Percentiles rank a stretch among this genome's conserved stretches.
phyloP scores from a whole-genome alignment of 2,888 invertebrate genomes.

The Sphecodes monilicornis region DNA sequence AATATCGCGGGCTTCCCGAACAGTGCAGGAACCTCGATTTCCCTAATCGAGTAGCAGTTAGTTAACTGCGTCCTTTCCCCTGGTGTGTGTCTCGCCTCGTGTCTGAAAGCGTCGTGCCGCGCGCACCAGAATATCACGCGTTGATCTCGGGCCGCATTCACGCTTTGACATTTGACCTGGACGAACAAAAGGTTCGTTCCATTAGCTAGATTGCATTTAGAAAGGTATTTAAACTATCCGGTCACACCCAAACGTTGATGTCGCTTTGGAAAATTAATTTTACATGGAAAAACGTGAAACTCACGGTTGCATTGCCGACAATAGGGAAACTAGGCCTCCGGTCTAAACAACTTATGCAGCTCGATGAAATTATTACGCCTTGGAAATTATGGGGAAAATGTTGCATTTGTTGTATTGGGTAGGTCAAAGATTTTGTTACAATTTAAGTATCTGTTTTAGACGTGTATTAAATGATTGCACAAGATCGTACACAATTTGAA shows the following conservation, averaged over 20 bases:
- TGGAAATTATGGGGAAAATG: background rate
- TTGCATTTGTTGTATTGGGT: background rate
- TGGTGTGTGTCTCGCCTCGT: slow-evolving; percentile 23
- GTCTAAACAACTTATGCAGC: background rate
- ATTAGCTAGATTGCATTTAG: slow-evolving; percentile 16
- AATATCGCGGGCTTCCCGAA: slow-evolving; percentile 67
- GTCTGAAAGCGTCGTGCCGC: slow-evolving; percentile 24
- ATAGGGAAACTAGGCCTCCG: slow-evolving; percentile 10
- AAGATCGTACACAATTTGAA: no score
- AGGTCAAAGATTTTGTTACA: background rate
- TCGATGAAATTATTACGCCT: background rate
- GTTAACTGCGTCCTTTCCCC: slow-evolving; percentile 58
- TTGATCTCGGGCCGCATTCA: slow-evolving; percentile 8
- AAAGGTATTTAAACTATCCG: slow-evolving; percentile 14
- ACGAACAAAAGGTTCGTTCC: slow-evolving; percentile 5
- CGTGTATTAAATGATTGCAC: no score
- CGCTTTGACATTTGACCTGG: slow-evolving; percentile 7
- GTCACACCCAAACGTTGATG: background rate
- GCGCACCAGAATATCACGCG: slow-evolving; percentile 13
- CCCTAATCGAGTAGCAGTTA: slow-evolving; percentile 69
- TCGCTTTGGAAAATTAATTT: slow-evolving; percentile 14
- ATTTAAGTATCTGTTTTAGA: background rate
- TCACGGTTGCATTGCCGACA: background rate
- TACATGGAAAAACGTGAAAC: background rate
- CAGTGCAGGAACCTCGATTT: slow-evolving; percentile 67